These are phyloP conservation scores for Carassius gibelio DNA, from an alignment of 2,113 vertebrate genomes.

Conservation along the genomic window DNA sequence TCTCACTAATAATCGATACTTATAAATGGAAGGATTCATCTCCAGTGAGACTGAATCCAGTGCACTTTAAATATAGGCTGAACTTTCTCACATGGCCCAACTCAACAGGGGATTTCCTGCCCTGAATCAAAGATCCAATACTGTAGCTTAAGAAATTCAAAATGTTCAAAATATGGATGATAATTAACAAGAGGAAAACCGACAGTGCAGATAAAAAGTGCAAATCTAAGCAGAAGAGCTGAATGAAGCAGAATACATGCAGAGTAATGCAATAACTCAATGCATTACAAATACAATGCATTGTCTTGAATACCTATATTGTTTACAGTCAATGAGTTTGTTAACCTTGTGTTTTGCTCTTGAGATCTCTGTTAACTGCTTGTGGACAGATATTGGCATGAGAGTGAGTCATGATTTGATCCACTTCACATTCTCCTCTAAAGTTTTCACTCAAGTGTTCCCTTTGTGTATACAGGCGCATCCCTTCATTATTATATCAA, in stretches of 20 bases:
- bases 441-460: neutral
- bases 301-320: neutral
- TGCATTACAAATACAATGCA: too few species aligned
- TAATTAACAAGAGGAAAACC: neutral
- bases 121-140: neutral
- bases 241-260: neutral
- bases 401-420: constrained; percentile 27
- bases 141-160: neutral
- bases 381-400: constrained; percentile 5
- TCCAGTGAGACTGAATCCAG: neutral
- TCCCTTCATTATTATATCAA: constrained; percentile 34
- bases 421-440: constrained; percentile 8
- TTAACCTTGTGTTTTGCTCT: neutral
- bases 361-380: neutral
- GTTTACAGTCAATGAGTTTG: neutral
- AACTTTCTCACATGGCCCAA: neutral
- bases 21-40: neutral
- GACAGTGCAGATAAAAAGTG: neutral
- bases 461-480: neutral
- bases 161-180: neutral
- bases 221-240: neutral
- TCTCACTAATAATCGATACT: constrained; percentile 2
- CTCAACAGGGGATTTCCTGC: neutral
- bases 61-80: neutral
- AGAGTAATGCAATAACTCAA: too few species aligned